Conservation (phyloP, 1,140 invertebrate genomes). For the Drosophila insularis region DNA sequence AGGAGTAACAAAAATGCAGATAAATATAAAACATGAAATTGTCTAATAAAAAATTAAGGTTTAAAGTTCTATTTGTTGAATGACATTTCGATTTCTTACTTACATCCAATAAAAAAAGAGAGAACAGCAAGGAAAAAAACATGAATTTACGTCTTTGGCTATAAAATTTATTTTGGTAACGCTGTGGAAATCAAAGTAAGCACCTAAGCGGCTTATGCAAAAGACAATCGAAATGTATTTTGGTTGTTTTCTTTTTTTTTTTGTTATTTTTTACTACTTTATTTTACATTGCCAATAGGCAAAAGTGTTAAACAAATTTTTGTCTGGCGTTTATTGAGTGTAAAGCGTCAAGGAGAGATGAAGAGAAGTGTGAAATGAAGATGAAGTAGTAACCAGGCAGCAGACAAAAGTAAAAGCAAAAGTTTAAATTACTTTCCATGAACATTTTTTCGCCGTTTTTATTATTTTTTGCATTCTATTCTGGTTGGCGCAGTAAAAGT, state of each 20-base stretch:
- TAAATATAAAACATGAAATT: constrained; percentile 46
- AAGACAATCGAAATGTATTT: constrained; percentile 58
- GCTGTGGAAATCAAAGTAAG: constrained; percentile 67
- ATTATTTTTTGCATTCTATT: background rate
- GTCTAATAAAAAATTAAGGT: constrained; percentile 50
- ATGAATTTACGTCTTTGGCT: constrained; percentile 60
- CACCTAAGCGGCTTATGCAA: constrained; percentile 75
- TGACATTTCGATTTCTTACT: constrained; percentile 49
- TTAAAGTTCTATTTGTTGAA: constrained; percentile 30
- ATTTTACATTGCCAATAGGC: constrained; percentile 59
- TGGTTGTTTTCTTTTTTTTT: constrained; percentile 43
- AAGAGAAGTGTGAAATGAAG: constrained; percentile 21
- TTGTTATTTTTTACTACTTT: constrained; percentile 49
- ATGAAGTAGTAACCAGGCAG: constrained; percentile 19
- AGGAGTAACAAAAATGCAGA: background rate
- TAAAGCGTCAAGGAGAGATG: constrained; percentile 38
- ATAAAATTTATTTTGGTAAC: constrained; percentile 61
- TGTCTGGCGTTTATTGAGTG: constrained; percentile 71
- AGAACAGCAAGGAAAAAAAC: background rate
- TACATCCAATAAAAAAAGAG: constrained; percentile 64
- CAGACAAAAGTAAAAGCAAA: constrained; percentile 65
- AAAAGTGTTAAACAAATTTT: constrained; percentile 72
- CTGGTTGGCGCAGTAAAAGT: constrained; percentile 56
- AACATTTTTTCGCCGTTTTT: constrained; percentile 5
- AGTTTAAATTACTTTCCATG: constrained; percentile 75